These are phyloP conservation scores for Epinephelus cyanopodus DNA, from an alignment of 2,113 vertebrate genomes.

Conservation along the genomic window DNA sequence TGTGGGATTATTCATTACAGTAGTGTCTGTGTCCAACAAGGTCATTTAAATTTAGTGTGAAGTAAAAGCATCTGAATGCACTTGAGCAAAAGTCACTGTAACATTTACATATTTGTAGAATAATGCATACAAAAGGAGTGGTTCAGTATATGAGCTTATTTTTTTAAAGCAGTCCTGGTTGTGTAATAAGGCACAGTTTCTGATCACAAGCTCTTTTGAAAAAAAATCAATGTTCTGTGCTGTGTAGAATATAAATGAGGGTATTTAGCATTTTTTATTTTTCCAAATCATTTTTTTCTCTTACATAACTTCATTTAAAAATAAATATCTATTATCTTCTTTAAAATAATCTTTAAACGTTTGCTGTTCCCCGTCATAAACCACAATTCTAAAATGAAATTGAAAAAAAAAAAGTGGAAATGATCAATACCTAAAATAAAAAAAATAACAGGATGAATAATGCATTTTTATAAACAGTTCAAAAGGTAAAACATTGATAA, in stretches of 20 bases:
- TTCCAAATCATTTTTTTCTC: constrained; percentile 62
- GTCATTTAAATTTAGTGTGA: constrained; percentile 17
- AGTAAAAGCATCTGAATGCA: constrained; percentile 22
- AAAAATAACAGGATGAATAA: constrained; percentile 72
- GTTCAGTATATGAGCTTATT: constrained; percentile 17
- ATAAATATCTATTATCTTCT: constrained; percentile 86
- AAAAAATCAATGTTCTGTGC: constrained; percentile 35
- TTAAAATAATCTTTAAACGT: constrained; percentile 77
- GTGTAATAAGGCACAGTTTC: constrained; percentile 64
- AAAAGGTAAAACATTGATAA: constrained; percentile 73
- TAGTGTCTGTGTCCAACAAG: constrained; percentile 15
- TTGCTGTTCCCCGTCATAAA: constrained; percentile 67
- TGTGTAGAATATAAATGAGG: constrained; percentile 61
- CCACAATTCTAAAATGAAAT: constrained; percentile 74
- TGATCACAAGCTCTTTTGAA: constrained; percentile 24
- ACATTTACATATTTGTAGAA: constrained; percentile 32
- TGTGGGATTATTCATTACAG: constrained; percentile 45
- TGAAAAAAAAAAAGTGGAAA: constrained; percentile 58
- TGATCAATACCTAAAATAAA: constrained; percentile 71
- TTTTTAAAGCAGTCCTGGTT: constrained; percentile 11
- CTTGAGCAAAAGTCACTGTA: constrained; percentile 13
- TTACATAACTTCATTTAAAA: constrained; percentile 84
- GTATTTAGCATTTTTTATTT: constrained; percentile 48
- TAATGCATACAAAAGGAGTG: constrained; percentile 21
- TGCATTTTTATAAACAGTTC: constrained; percentile 74